Percentiles rank a stretch among this genome's conserved stretches.
Evolutionary conservation across 2,113 vertebrate species (phyloP).

Genomic region (Falco punctatus): DNA sequence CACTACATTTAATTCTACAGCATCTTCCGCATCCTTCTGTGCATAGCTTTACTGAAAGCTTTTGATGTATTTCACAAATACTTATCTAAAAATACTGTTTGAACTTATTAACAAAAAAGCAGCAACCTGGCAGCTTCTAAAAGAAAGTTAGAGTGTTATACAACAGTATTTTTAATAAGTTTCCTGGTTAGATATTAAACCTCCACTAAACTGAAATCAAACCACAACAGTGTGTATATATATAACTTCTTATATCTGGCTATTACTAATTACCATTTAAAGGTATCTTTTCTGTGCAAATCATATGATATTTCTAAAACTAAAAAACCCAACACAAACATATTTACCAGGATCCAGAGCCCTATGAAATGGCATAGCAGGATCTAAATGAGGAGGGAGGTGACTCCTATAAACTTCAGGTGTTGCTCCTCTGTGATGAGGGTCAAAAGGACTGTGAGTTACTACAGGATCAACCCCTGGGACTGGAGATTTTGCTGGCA

Average conservation of each 20-base stretch:
- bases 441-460: slow-evolving; percentile 92
- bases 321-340: neutral
- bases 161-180: neutral
- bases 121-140: neutral
- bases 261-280: neutral
- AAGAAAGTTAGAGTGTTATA: neutral
- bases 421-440: slow-evolving; percentile 85
- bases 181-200: neutral
- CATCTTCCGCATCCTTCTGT: neutral
- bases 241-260: neutral
- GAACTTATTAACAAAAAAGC: neutral
- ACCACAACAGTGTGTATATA: neutral
- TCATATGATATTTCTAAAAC: neutral
- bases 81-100: neutral
- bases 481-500: slow-evolving; percentile 93
- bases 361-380: slow-evolving; percentile 88
- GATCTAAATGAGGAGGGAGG: slow-evolving; percentile 89
- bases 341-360: slow-evolving; percentile 89
- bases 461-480: slow-evolving; percentile 85
- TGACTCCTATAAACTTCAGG: slow-evolving; percentile 90
- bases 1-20: neutral
- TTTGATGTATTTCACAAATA: neutral
- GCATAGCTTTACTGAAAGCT: neutral
- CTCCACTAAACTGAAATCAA: neutral
- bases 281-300: neutral